These are phyloP conservation scores for Podarcis muralis DNA, from an alignment of 2,113 vertebrate species.

Conservation along the genomic window DNA sequence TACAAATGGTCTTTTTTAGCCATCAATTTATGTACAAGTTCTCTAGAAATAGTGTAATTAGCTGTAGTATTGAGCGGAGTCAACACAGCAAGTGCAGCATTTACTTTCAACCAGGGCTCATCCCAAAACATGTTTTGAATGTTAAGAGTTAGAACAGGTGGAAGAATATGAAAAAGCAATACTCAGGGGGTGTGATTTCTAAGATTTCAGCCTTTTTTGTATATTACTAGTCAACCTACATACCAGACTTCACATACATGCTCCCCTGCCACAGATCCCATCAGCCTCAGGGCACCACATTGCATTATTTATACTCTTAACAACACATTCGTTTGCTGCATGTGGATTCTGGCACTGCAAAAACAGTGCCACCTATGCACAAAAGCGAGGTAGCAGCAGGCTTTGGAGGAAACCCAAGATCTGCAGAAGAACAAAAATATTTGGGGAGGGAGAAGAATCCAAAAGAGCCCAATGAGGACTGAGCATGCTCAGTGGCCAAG, in stretches of 20 bases:
- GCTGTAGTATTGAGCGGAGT: too few relatives aligned
- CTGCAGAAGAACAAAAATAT: too few relatives aligned
- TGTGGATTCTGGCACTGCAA: too few relatives aligned
- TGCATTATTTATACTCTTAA: too few relatives aligned
- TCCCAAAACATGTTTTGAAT: not conserved
- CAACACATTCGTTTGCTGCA: too few relatives aligned
- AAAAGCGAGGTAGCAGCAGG: too few relatives aligned
- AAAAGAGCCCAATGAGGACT: not conserved
- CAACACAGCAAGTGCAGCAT: fast-evolving
- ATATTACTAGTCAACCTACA: not conserved
- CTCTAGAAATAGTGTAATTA: not conserved
- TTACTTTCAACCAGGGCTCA: not conserved
- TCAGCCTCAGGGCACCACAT: too few relatives aligned
- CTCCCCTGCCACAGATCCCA: too few relatives aligned
- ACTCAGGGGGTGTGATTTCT: not conserved
- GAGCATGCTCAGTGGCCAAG: not conserved
- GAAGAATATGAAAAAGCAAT: not conserved
- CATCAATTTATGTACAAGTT: not conserved
- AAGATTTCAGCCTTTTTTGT: not conserved
- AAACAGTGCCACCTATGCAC: too few relatives aligned
- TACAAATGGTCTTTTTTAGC: not conserved
- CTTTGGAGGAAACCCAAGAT: too few relatives aligned
- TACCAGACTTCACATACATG: not conserved
- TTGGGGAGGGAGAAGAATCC: too few relatives aligned
- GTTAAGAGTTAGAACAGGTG: not conserved